Base-by-base conservation (phyloP, 2,797 vertebrate species). In the Lophius americanus region DNA sequence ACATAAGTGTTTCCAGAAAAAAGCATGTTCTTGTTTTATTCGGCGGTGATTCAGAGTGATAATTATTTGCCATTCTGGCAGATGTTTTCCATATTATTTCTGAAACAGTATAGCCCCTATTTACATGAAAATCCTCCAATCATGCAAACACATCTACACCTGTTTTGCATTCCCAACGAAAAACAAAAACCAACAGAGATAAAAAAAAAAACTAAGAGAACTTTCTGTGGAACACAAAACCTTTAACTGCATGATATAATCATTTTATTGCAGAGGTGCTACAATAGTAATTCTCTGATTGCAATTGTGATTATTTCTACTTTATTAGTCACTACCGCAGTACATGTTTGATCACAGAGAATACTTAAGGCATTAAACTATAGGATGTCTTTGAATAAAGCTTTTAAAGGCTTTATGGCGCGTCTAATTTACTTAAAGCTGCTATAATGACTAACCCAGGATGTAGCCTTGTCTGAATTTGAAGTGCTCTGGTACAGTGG, bases 341-440 rank as follows among this genome's bases (percentile, higher is more conserved):
- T 23, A 23, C 23, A 23, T 23, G 23, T 23, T 23, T 23, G 66
- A 61, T 77, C 60, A 50, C 60, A 60, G 71, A 64, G 73, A 77
- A 72, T 58, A 79, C 85, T 78, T 75, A 70, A 61, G 79, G 75
- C 73, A 74, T 83, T 81, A 84, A 86, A 77, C 91, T 73, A 81
- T 83, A 54, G 84, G 88, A 64, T 50, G 77, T 78, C 85, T 85
- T 69, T 79, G 76, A 82, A 64, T 73, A 73, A 84, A 73, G 64
- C 74, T 78, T 83, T 64, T 71, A 81, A 89, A 83, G 76, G 75
- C 71, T 78, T 85, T 44, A 88, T 82, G 89, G 88, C 88, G 84
- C 80, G 85, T 85, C 84, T 92, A 85, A 92, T 91, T 91, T 86
- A 90, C 82, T 91, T 90, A 90, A 76, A 85, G 85, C 86, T 80